Conservation (phyloP, 2,888 invertebrate genomes). For the Ochropleura plecta region DNA sequence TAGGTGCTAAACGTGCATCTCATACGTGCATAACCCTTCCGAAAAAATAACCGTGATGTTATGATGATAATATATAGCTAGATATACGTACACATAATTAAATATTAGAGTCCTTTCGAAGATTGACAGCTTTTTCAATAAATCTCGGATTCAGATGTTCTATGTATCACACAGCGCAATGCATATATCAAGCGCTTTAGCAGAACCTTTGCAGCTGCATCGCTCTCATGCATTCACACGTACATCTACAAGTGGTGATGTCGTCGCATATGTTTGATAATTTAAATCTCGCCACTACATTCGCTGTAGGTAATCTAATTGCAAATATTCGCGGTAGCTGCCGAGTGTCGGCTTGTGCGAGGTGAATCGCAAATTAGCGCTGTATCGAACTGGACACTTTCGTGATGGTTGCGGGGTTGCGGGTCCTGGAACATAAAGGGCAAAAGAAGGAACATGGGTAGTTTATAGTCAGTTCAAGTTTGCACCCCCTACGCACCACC, state of each 20-base stretch:
- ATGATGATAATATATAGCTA: not conserved
- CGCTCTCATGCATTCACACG: constrained; percentile 50
- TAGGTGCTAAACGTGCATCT: not conserved
- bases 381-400: constrained; percentile 41
- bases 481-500: too few species aligned
- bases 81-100: not conserved
- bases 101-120: not conserved
- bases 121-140: not conserved
- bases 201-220: constrained; percentile 39
- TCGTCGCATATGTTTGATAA: constrained; percentile 66
- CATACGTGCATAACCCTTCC: not conserved
- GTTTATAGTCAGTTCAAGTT: too few species aligned
- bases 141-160: not conserved
- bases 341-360: constrained; percentile 63
- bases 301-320: constrained; percentile 77
- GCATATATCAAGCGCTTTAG: constrained; percentile 37
- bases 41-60: not conserved
- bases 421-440: too few species aligned
- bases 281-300: constrained; percentile 71
- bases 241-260: constrained; percentile 45
- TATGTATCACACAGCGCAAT: constrained; percentile 12
- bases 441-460: too few species aligned
- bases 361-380: constrained; percentile 73
- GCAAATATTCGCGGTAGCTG: constrained; percentile 76
- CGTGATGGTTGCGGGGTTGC: not conserved